Conservation (phyloP, 64 coral and sea anemone species). For the Pachyseris speciosa region DNA sequence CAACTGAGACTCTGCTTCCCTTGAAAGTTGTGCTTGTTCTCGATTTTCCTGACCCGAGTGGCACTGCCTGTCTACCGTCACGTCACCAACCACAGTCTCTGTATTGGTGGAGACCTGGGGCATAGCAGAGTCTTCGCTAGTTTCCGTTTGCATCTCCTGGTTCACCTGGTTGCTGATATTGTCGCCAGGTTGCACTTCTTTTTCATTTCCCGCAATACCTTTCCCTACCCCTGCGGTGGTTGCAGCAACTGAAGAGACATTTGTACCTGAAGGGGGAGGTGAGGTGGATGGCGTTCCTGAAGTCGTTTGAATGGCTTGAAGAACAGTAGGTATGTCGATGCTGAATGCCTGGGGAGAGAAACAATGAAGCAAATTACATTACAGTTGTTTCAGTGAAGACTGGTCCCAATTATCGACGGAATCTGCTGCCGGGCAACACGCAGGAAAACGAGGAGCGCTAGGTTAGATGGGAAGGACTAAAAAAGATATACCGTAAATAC, state of each 20-base stretch:
- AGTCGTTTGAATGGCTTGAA: slow-evolving; percentile 41
- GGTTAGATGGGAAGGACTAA: no score
- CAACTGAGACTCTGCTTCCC: not conserved
- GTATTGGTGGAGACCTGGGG: not conserved
- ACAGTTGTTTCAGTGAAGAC: not conserved
- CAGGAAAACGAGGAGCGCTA: no score
- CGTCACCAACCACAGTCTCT: not conserved
- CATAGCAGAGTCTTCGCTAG: not conserved
- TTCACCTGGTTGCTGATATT: not conserved
- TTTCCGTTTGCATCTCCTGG: not conserved
- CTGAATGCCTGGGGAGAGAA: slow-evolving; percentile 65
- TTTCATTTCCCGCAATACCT: not conserved
- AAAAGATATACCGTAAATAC: no score
- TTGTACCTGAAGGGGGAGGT: not conserved
- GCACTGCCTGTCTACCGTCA: not conserved
- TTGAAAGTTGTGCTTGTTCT: not conserved
- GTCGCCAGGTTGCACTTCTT: not conserved
- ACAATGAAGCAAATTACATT: not conserved
- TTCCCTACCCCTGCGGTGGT: no score
- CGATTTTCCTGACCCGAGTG: not conserved
- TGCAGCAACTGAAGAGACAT: not conserved
- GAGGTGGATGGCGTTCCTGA: not conserved
- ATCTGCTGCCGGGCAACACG: no score
- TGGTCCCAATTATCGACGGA: no score
- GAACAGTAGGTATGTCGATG: slow-evolving; percentile 78